Evolutionary conservation across 2,888 invertebrate genomes (phyloP).

Genomic region (Hofmannophila pseudospretella): DNA sequence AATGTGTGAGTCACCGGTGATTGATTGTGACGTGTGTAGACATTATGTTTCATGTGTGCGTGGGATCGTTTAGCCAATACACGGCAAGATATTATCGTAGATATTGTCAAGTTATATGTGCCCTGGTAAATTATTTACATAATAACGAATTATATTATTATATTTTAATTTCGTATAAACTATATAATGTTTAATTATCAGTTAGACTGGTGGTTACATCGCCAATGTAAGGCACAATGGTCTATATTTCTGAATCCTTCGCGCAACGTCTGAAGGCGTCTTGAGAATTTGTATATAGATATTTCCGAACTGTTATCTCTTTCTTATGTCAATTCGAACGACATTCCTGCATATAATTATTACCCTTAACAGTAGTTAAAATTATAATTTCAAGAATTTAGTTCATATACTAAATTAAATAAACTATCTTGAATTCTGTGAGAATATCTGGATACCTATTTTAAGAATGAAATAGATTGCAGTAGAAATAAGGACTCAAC

Average conservation of each 20-base stretch:
- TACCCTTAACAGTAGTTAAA: no score
- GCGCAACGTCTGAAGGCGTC: neutral
- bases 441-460: no score
- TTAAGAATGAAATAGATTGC: no score
- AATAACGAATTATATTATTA: conserved; percentile 26
- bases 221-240: neutral
- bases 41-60: conserved; percentile 23
- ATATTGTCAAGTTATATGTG: conserved; percentile 47
- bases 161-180: conserved; percentile 22
- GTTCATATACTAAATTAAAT: no score
- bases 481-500: no score
- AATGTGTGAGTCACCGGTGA: conserved; percentile 16
- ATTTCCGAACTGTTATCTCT: no score
- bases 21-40: conserved; percentile 22
- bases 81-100: conserved; percentile 41
- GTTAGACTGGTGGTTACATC: conserved; percentile 17
- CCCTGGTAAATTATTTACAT: conserved; percentile 30
- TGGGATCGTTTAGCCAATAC: conserved; percentile 20
- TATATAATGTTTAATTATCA: conserved; percentile 21
- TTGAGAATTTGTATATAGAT: neutral
- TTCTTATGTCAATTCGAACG: no score
- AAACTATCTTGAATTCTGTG: no score
- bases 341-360: no score
- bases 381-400: no score
- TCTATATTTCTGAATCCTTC: neutral